Conservation (phyloP, 2,797 vertebrate genomes). For the Phaenicophaeus curvirostris region DNA sequence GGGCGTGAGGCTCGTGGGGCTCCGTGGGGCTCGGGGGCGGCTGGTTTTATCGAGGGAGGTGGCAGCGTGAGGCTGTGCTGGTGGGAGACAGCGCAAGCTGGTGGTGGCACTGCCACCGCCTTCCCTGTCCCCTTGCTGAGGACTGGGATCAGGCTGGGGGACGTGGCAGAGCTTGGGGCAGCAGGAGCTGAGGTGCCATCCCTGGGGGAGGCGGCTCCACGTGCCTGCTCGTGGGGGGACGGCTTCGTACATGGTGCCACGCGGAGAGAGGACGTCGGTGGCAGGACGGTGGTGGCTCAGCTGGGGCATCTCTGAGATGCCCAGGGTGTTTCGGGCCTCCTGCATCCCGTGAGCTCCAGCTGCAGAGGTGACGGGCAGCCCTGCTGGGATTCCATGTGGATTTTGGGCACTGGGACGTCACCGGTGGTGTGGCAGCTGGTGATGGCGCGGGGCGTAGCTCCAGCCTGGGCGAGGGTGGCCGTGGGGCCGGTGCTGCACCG, state of each 20-base stretch:
- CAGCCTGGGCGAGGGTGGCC: not conserved
- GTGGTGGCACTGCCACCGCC: not conserved
- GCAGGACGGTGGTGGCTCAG: accelerated
- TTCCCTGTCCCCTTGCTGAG: accelerated
- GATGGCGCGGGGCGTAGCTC: accelerated
- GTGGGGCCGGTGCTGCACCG: accelerated
- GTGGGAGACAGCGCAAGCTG: not conserved
- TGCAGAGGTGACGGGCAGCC: accelerated
- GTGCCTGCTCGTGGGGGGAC: accelerated
- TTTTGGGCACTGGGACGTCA: not conserved
- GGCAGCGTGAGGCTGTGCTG: not conserved
- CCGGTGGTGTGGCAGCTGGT: accelerated
- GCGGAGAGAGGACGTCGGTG: too few species aligned
- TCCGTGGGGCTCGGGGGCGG: accelerated
- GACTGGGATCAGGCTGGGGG: not conserved
- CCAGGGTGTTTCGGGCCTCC: not conserved
- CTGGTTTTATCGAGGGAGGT: not conserved
- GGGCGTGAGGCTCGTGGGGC: accelerated
- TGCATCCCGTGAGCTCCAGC: accelerated
- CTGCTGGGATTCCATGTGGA: not conserved
- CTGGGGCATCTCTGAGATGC: accelerated
- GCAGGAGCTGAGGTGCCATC: not conserved
- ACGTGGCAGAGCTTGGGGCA: not conserved
- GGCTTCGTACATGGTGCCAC: too few species aligned
- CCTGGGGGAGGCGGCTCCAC: not conserved